These are phyloP conservation scores for Trichopria drosophilae DNA, from an alignment of 2,888 invertebrate genomes.

Conservation along the genomic window DNA sequence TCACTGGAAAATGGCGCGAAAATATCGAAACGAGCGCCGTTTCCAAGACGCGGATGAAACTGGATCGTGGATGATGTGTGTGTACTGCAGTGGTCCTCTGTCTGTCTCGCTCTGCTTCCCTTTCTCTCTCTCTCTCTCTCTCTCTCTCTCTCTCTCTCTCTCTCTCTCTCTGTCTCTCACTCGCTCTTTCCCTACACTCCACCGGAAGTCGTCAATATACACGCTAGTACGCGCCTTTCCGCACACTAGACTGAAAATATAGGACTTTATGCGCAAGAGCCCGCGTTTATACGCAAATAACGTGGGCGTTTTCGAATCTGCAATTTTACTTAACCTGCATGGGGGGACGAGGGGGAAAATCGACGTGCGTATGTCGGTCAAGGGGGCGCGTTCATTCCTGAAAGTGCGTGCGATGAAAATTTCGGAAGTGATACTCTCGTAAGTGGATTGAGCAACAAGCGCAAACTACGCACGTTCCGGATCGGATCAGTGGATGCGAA, in stretches of 20 bases:
- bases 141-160: slow-evolving; percentile 2
- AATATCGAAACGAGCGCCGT: slow-evolving; percentile 1
- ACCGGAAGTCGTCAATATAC: slow-evolving; percentile 35
- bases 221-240: slow-evolving; percentile 16
- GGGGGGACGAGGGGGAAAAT: slow-evolving; percentile 10
- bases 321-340: background rate
- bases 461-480: no score
- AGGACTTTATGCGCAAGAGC: slow-evolving; percentile 13
- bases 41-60: slow-evolving; percentile 18
- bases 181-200: slow-evolving; percentile 1
- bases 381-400: slow-evolving; percentile 1
- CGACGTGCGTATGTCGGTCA: slow-evolving; percentile 20
- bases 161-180: background rate
- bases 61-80: slow-evolving; percentile 25
- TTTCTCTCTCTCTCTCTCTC: slow-evolving; percentile 1
- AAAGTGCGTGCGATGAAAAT: slow-evolving; percentile 5
- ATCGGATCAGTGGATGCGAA: no score
- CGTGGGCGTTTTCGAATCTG: slow-evolving; percentile 4
- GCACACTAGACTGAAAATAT: slow-evolving; percentile 14
- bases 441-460: no score
- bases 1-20: no score
- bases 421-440: slow-evolving; percentile 13
- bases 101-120: background rate
- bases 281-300: background rate
- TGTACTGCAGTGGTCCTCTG: slow-evolving; percentile 20